These are phyloP conservation scores for Burhinus oedicnemus DNA, from an alignment of 2,113 vertebrate genomes.

Conservation along the genomic window DNA sequence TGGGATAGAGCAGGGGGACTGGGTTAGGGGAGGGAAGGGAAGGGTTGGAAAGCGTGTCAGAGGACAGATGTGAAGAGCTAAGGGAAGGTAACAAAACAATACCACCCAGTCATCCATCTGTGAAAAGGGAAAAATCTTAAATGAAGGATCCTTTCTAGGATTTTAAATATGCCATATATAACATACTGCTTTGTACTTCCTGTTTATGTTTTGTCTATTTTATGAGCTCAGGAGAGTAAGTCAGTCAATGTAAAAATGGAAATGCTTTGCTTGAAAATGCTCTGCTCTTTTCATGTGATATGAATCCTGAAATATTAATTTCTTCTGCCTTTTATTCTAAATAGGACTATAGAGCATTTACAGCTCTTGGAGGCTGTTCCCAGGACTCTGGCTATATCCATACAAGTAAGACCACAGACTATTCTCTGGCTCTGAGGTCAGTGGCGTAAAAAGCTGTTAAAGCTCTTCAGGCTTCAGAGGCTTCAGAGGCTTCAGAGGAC, in stretches of 20 bases:
- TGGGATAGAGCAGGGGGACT: not conserved
- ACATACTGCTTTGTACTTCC: not conserved
- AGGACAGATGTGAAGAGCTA: not conserved
- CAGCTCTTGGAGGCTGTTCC: not conserved
- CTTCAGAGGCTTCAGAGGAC: not conserved
- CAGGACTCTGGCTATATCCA: not conserved
- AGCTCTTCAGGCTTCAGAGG: not conserved
- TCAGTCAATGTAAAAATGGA: not conserved
- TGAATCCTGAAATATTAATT: not conserved
- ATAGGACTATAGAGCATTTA: not conserved
- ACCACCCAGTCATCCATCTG: not conserved
- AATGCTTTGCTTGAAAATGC: not conserved
- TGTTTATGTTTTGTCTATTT: not conserved
- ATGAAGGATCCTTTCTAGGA: not conserved
- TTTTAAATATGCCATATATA: not conserved
- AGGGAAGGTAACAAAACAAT: constrained; percentile 5
- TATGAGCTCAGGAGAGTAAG: not conserved
- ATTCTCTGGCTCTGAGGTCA: not conserved
- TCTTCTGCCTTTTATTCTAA: not conserved
- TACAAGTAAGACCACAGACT: not conserved
- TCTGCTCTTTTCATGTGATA: not conserved
- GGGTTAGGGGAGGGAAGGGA: not conserved
- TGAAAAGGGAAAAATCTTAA: not conserved
- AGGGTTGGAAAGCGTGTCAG: not conserved
- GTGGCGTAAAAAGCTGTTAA: not conserved